These are phyloP conservation scores for Tinamus guttatus DNA, from an alignment of 2,113 vertebrate genomes.

Conservation along the genomic window DNA sequence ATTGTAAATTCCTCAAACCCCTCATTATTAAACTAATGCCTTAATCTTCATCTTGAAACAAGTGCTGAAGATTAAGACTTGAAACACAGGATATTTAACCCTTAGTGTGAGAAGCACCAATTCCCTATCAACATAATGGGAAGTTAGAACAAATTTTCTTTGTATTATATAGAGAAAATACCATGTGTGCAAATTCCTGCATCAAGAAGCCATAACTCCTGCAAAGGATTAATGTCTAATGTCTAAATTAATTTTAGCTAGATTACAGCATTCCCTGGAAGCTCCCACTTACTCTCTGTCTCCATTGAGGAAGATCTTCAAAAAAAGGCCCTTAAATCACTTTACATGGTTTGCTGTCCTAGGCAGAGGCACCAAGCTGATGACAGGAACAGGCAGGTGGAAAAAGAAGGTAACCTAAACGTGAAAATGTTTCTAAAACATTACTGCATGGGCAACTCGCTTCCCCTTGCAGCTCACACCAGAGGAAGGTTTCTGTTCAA, in stretches of 20 bases:
- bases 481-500: background rate
- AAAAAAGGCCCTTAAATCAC: background rate
- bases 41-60: background rate
- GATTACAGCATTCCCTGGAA: background rate
- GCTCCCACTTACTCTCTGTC: background rate
- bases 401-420: background rate
- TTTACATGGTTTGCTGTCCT: background rate
- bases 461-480: background rate
- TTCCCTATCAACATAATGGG: background rate
- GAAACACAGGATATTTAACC: background rate
- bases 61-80: background rate
- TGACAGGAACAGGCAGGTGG: background rate
- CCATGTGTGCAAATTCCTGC: background rate
- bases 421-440: background rate
- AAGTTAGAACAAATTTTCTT: background rate
- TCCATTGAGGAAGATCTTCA: background rate
- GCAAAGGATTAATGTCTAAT: background rate
- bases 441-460: rapidly evolving
- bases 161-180: background rate
- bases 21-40: background rate
- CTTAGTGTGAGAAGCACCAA: background rate
- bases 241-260: background rate
- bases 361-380: background rate
- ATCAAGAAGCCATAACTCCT: background rate
- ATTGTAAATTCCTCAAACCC: background rate